phyloP scores from a whole-genome alignment of 2,888 invertebrate genomes.

The Parnassius mnemosyne region DNA sequence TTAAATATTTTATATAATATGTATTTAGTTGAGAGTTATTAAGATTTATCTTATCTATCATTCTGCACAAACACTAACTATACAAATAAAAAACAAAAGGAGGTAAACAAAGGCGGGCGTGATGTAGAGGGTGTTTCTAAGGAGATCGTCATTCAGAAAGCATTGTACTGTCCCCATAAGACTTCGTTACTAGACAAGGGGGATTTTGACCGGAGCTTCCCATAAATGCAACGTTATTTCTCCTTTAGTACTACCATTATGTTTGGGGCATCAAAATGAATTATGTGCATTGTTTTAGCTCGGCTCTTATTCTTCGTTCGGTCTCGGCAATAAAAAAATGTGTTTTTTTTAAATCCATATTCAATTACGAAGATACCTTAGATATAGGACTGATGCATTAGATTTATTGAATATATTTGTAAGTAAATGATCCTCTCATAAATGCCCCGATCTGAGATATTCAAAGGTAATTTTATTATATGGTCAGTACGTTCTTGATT shows the following conservation, averaged over 20 bases:
- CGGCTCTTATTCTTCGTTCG: constrained; percentile 49
- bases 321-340: constrained; percentile 50
- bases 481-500: too few relatives aligned
- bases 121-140: constrained; percentile 56
- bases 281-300: constrained; percentile 66
- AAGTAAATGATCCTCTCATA: too few relatives aligned
- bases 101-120: constrained; percentile 58
- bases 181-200: constrained; percentile 43
- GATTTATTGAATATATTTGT: too few relatives aligned
- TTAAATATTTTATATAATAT: too few relatives aligned
- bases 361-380: constrained; percentile 32
- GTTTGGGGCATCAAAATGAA: constrained; percentile 53
- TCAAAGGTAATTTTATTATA: too few relatives aligned
- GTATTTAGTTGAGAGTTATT: neutral
- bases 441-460: too few relatives aligned
- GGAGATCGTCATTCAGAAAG: constrained; percentile 43
- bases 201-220: constrained; percentile 40
- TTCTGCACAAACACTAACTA: constrained; percentile 46
- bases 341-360: constrained; percentile 41
- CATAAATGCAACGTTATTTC: constrained; percentile 39
- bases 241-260: constrained; percentile 39
- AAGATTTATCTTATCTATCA: constrained; percentile 41
- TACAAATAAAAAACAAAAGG: constrained; percentile 59
- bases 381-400: neutral
- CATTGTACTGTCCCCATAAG: constrained; percentile 59